A percentile compares a stretch with the other conserved stretches of the same genome.
Evolutionary conservation across 1,140 invertebrate species (phyloP).

Genomic region (Zaprionus davidi): DNA sequence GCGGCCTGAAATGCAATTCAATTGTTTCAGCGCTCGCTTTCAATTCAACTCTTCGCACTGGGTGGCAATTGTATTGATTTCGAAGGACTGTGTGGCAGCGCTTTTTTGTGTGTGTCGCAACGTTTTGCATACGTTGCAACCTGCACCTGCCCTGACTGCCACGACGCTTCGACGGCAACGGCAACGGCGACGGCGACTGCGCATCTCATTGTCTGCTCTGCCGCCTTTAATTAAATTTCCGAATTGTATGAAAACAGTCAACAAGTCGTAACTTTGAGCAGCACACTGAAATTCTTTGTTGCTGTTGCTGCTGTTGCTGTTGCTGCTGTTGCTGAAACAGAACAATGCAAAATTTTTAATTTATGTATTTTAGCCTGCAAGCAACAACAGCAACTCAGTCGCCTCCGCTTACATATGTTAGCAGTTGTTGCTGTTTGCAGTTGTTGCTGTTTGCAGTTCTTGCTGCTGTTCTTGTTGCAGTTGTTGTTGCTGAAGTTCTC

Average conservation of each 20-base stretch:
- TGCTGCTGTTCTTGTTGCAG: constrained; percentile 47
- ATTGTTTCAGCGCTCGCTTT: constrained; percentile 58
- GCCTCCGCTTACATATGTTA: constrained; percentile 74
- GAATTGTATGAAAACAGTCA: constrained; percentile 83
- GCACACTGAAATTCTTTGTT: constrained; percentile 53
- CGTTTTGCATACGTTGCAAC: constrained; percentile 35
- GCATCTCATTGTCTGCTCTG: constrained; percentile 80
- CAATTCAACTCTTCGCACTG: constrained; percentile 44
- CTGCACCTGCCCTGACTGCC: constrained; percentile 61
- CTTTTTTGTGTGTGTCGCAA: constrained; percentile 32
- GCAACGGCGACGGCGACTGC: constrained; percentile 19
- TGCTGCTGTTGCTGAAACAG: constrained; percentile 68
- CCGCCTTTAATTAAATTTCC: constrained; percentile 82
- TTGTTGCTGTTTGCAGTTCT: constrained; percentile 51
- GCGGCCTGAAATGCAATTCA: constrained; percentile 81
- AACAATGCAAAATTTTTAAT: constrained; percentile 84
- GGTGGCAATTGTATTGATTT: constrained; percentile 83
- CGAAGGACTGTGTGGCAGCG: constrained; percentile 1
- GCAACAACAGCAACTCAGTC: constrained; percentile 44
- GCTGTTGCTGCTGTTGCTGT: constrained; percentile 1
- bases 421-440: constrained; percentile 56
- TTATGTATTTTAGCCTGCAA: constrained; percentile 82
- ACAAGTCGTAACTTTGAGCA: constrained; percentile 79
- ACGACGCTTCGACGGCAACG: constrained; percentile 1
- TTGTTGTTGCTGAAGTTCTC: neutral